phyloP scores from a whole-genome alignment of 2,888 invertebrate genomes.

The Diogma glabrata region DNA sequence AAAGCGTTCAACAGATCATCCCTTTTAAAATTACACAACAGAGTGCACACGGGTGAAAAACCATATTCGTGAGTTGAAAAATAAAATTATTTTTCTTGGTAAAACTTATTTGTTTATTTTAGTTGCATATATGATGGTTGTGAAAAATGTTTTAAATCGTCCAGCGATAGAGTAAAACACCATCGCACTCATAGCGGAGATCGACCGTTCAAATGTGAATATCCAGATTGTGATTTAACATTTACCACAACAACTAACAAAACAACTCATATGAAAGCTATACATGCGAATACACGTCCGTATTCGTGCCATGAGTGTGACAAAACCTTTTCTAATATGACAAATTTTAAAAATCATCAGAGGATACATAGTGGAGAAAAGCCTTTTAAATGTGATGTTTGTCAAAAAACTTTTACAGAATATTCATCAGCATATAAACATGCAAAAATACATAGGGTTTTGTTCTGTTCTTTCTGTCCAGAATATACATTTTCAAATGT shows the following conservation, averaged over 20 bases:
- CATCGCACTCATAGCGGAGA: background rate
- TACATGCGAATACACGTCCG: no score
- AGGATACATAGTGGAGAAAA: background rate
- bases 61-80: no score
- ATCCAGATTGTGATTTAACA: background rate
- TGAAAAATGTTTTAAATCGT: background rate
- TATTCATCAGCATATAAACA: background rate
- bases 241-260: background rate
- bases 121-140: background rate
- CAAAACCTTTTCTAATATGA: no score
- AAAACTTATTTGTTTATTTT: no score
- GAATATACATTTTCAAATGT: no score
- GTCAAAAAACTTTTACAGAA: background rate
- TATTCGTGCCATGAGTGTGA: no score
- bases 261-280: no score
- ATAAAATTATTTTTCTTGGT: no score
- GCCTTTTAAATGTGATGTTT: slow-evolving; percentile 2
- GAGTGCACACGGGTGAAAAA: background rate
- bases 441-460: background rate
- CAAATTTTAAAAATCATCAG: background rate
- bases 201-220: background rate
- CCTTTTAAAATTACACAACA: background rate
- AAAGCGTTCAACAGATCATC: background rate
- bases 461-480: no score
- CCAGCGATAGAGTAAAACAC: background rate